These are phyloP conservation scores for Agriotes lineatus DNA, from an alignment of 2,888 invertebrate species.

Conservation along the genomic window DNA sequence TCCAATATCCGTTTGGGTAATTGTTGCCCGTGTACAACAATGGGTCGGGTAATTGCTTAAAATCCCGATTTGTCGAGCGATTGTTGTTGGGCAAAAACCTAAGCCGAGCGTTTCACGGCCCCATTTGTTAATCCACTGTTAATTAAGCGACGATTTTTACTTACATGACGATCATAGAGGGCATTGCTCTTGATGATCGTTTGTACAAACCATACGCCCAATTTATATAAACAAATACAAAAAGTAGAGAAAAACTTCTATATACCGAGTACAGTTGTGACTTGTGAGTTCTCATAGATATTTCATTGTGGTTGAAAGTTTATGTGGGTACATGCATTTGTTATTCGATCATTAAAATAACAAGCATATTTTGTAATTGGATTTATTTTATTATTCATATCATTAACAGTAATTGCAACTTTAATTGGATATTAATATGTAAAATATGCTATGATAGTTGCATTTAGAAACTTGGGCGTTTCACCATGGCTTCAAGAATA, in stretches of 20 bases:
- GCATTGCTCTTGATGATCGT: neutral
- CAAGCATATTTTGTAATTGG: slow-evolving; percentile 11
- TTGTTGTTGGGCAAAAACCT: slow-evolving; percentile 19
- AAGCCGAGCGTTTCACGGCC: slow-evolving; percentile 16
- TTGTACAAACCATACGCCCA: too few relatives aligned
- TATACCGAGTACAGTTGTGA: too few relatives aligned
- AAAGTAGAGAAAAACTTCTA: too few relatives aligned
- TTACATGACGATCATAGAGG: neutral
- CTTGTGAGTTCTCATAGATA: too few relatives aligned
- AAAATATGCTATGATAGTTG: neutral
- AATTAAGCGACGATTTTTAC: slow-evolving; percentile 12
- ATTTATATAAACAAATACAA: neutral
- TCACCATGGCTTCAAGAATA: neutral
- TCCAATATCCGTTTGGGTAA: slow-evolving; percentile 31
- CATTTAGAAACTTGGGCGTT: neutral
- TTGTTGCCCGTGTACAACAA: slow-evolving; percentile 25
- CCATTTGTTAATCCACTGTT: slow-evolving; percentile 1
- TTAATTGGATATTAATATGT: slow-evolving; percentile 9
- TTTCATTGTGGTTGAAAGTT: too few relatives aligned
- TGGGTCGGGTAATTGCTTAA: slow-evolving; percentile 19
- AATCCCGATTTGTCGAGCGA: slow-evolving; percentile 22
- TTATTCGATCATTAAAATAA: neutral
- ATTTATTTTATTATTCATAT: slow-evolving; percentile 16
- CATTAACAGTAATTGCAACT: neutral
- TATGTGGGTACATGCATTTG: neutral